phyloP scores from a whole-genome alignment of 2,888 invertebrate genomes.

The Drosophila subsilvestris region DNA sequence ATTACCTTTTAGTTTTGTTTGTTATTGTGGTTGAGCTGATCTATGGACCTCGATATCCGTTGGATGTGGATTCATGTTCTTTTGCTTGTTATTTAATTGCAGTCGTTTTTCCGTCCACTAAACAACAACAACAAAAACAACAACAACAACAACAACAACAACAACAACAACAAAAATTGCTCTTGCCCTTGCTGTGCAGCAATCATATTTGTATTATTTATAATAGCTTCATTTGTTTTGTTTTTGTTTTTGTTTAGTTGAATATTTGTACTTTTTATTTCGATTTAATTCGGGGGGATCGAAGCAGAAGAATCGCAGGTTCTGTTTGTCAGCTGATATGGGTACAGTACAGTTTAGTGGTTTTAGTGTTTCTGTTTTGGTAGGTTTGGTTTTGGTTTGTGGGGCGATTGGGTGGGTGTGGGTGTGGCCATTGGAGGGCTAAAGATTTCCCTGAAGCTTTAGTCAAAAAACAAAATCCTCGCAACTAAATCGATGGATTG shows the following conservation, averaged over 20 bases:
- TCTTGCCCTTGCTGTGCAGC: conserved; percentile 7
- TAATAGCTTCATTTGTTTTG: conserved; percentile 33
- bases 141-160: conserved; percentile 2
- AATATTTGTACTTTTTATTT: conserved; percentile 82
- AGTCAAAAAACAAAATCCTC: conserved; percentile 34
- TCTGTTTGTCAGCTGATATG: conserved; percentile 48
- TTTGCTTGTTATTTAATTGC: conserved; percentile 16
- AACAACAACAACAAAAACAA: conserved; percentile 2
- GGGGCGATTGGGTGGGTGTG: conserved; percentile 4
- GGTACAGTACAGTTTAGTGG: conserved; percentile 39
- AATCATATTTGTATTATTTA: conserved; percentile 11
- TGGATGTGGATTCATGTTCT: conserved; percentile 8
- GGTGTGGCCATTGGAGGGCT: conserved; percentile 21
- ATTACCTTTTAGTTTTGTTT: conserved; percentile 11
- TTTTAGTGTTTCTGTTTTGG: conserved; percentile 16
- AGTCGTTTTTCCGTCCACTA: conserved; percentile 11
- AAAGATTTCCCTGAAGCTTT: conserved; percentile 22
- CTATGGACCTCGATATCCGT: conserved; percentile 15
- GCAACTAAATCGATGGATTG: neutral
- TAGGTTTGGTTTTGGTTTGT: conserved; percentile 5
- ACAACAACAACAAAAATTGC: conserved; percentile 7
- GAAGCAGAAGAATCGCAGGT: conserved; percentile 65
- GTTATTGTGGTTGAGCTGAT: conserved; percentile 25
- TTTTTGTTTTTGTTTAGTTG: conserved; percentile 43
- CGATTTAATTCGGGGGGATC: conserved; percentile 78